A percentile compares a stretch with the other conserved stretches of the same genome.
Conservation (phyloP, 2,888 invertebrate genomes). For the Dasysyrphus tricinctus region DNA sequence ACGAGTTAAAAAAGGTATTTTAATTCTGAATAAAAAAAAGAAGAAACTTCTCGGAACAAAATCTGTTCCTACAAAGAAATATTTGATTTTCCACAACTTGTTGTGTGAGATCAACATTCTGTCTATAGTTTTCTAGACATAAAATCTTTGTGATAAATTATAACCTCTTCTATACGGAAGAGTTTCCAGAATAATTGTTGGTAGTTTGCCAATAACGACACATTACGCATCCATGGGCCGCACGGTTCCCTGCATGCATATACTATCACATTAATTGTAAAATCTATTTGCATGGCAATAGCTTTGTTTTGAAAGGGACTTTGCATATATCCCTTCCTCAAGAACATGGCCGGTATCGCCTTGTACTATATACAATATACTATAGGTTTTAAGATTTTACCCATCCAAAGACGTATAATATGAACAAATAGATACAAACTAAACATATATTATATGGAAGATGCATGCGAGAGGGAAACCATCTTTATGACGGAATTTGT, state of each 20-base stretch:
- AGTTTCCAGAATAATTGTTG: conserved; percentile 75
- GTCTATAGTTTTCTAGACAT: conserved; percentile 37
- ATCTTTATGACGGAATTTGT: conserved; percentile 64
- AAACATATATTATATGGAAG: conserved; percentile 41
- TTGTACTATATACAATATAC: background rate
- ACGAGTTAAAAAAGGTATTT: background rate
- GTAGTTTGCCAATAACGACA: conserved; percentile 67
- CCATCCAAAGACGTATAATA: conserved; percentile 50
- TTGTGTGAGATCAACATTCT: conserved; percentile 44
- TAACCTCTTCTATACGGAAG: conserved; percentile 74
- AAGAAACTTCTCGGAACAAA: background rate
- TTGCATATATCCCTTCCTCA: conserved; percentile 56
- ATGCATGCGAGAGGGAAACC: conserved; percentile 45
- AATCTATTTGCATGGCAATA: conserved; percentile 71
- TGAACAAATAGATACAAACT: conserved; percentile 22
- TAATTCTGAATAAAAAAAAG: background rate
- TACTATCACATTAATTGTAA: conserved; percentile 69
- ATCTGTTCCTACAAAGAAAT: conserved; percentile 7
- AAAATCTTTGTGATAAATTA: conserved; percentile 62
- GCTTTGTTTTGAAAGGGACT: conserved; percentile 73
- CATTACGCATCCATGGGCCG: conserved; percentile 55
- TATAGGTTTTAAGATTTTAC: conserved; percentile 44
- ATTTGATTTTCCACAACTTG: conserved; percentile 43
- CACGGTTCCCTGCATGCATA: conserved; percentile 23
- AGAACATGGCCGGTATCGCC: conserved; percentile 13